Evolutionary conservation across 2,797 vertebrate species (phyloP).

Genomic region (Oreonectes daqikongensis): DNA sequence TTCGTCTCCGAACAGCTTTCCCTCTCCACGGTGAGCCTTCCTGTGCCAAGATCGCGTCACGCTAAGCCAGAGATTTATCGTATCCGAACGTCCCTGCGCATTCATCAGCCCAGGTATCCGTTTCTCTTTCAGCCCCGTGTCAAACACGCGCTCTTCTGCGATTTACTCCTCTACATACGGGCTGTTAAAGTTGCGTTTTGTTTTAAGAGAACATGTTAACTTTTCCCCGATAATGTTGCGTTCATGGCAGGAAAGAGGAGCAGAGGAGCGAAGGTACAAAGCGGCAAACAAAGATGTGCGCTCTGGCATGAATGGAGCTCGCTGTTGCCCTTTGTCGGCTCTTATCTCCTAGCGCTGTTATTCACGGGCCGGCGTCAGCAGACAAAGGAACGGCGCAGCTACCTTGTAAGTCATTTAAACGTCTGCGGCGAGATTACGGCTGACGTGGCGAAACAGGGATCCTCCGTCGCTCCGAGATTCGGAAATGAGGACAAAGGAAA

Average conservation of each 20-base stretch:
- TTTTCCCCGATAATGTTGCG: conserved; percentile 13
- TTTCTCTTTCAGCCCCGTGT: conserved; percentile 49
- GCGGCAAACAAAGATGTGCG: conserved; percentile 33
- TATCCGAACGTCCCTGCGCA: conserved; percentile 61
- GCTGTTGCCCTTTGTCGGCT: conserved; percentile 69
- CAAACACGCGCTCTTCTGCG: not conserved
- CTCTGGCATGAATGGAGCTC: conserved; percentile 57
- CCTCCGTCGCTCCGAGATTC: conserved; percentile 54
- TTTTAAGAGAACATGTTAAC: conserved; percentile 2
- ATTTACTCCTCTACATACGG: not conserved
- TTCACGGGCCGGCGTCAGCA: conserved; percentile 70
- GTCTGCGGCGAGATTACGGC: conserved; percentile 54
- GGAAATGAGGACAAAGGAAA: conserved; percentile 68
- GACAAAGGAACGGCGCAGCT: conserved; percentile 66
- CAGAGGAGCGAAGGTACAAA: conserved; percentile 9
- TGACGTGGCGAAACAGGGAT: conserved; percentile 62
- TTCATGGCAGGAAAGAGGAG: conserved; percentile 31
- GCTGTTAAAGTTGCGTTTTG: not conserved
- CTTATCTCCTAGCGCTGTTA: conserved; percentile 68
- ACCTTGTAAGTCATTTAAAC: conserved; percentile 70
- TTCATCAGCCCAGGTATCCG: conserved; percentile 70
- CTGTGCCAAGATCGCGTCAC: not conserved
- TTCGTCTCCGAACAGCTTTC: conserved; percentile 37
- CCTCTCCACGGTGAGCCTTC: conserved; percentile 19
- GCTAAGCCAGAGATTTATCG: conserved; percentile 66